Evolutionary conservation across 2,888 invertebrate genomes (phyloP).

Genomic region (Mellilla xanthometata): DNA sequence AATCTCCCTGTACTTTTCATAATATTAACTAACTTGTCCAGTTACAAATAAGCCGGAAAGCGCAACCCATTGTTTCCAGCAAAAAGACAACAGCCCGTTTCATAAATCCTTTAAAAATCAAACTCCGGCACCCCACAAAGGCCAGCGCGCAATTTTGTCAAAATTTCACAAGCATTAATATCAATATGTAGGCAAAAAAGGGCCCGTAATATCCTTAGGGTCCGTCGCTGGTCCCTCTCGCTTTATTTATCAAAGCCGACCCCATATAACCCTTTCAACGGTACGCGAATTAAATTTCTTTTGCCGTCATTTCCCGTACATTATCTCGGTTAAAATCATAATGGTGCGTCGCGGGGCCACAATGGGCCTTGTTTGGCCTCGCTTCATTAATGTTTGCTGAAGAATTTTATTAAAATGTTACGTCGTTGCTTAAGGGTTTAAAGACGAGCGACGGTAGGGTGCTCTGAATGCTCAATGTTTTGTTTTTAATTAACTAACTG

Average conservation of each 20-base stretch:
- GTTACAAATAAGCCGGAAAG: no score
- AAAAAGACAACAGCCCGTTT: constrained; percentile 20
- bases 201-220: constrained; percentile 72
- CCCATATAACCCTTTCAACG: constrained; percentile 79
- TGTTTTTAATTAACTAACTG: no score
- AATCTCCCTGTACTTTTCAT: no score
- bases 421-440: constrained; percentile 68
- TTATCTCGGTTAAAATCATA: constrained; percentile 81
- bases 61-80: constrained; percentile 10
- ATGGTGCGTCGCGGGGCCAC: constrained; percentile 63
- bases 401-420: constrained; percentile 81
- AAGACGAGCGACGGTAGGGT: constrained; percentile 27
- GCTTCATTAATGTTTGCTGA: constrained; percentile 77
- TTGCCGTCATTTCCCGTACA: constrained; percentile 82
- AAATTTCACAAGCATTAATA: constrained; percentile 78
- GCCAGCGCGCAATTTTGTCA: constrained; percentile 70
- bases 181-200: constrained; percentile 80
- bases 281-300: constrained; percentile 82
- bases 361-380: constrained; percentile 69
- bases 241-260: constrained; percentile 78
- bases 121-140: constrained; percentile 31
- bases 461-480: no score
- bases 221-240: constrained; percentile 53
- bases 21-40: no score
- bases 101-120: constrained; percentile 37